Evolutionary conservation across 1,140 invertebrate genomes (phyloP), one percentile per base, ranked within the genome.

Genomic region (Caligus rogercresseyi): DNA sequence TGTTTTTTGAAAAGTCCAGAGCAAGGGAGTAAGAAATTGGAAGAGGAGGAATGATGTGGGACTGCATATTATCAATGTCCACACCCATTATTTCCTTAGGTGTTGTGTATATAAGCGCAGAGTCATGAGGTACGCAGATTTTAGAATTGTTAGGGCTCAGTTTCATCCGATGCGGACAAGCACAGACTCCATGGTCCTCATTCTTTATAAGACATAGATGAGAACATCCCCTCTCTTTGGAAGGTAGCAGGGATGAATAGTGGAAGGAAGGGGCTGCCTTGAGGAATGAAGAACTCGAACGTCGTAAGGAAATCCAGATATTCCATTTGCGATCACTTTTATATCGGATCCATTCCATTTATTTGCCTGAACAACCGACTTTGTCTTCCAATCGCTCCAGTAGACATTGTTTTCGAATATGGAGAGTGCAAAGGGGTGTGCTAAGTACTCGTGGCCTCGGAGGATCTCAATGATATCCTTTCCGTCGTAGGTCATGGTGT

Each of bases 1-100:
- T 23, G 21, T 23, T 54, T 19, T 54, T 16, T 19, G n/a, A 16
- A 23, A 19, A 54, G 16, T 54, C 53, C 21, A 54, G 21, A 23
- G 53, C 4, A 13, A 54, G 16, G 4, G 53, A 16, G 4, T 13
- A 54, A 15, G 73, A 19, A 20, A 65, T 67, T 0, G 84, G 82
- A 7, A 78, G 71, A 0, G 76, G 73, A 23, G 87, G 84, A 65
- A 88, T 85, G 21, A 85, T 82, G 69, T 86, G 82, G 71, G 83
- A 83, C 70, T 81, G 79, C 0, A 84, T 81, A 70, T 81, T 78
- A 52, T 79, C 75, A 25, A 89, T 71, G 71, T 89, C 85, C 26
- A 91, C 83, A 14, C 87, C 87, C 53, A 87, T 78, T 65, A 92
- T 86, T 73, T 88, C 86, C 69, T 83, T 83, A n/a, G 19, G 54